A percentile compares a stretch with the other conserved stretches of the same genome.
phyloP scores from a whole-genome alignment of 2,797 vertebrate species.

The Macropodus opercularis region DNA sequence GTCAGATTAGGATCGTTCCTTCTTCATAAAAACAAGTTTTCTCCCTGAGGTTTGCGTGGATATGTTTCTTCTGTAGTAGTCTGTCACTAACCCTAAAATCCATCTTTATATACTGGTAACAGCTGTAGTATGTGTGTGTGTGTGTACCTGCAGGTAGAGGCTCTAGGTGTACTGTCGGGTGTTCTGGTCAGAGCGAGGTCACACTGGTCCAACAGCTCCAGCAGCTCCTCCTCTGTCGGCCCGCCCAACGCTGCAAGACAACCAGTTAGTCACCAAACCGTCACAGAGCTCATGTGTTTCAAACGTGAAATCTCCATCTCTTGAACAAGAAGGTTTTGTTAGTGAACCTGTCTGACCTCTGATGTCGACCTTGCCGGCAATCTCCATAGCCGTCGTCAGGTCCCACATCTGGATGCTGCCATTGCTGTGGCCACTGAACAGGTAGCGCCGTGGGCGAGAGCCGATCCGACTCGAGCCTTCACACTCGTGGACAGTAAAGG shows the following conservation, averaged over 20 bases:
- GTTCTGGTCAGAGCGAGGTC: constrained; percentile 86
- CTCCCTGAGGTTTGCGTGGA: too few species aligned
- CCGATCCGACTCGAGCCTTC: constrained; percentile 92
- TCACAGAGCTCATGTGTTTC: not conserved
- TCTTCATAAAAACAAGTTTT: too few species aligned
- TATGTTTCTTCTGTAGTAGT: too few species aligned
- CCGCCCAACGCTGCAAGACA: constrained; percentile 80
- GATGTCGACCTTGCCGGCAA: constrained; percentile 83
- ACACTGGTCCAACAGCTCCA: constrained; percentile 89
- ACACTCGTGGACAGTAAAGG: constrained; percentile 92
- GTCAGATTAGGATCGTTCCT: too few species aligned
- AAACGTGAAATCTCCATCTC: too few species aligned
- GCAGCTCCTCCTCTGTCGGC: constrained; percentile 88
- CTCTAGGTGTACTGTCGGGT: constrained; percentile 79
- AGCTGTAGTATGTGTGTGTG: not conserved
- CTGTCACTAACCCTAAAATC: too few species aligned
- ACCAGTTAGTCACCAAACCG: constrained; percentile 35
- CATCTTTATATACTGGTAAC: too few species aligned
- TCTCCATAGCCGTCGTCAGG: constrained; percentile 92
- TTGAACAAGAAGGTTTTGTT: not conserved
- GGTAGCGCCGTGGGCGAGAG: constrained; percentile 87
- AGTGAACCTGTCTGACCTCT: constrained; percentile 65
- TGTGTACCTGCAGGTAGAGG: constrained; percentile 83
- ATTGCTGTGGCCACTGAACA: constrained; percentile 91
- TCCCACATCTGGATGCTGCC: constrained; percentile 97